phyloP scores from a whole-genome alignment of 2,888 invertebrate genomes.

The Andrena flavipes region DNA sequence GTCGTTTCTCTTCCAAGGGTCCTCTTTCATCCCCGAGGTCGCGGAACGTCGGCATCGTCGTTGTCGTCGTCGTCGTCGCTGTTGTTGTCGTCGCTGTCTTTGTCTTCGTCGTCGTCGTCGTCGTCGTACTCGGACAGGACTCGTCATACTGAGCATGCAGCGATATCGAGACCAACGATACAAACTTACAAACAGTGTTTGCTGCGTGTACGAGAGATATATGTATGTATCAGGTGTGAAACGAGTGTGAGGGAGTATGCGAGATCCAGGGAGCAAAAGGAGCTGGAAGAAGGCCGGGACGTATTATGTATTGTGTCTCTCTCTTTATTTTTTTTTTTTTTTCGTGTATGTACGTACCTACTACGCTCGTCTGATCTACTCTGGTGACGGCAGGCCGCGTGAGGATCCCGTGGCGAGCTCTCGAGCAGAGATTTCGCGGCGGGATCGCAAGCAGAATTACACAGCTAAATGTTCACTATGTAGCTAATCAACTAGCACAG shows the following conservation, averaged over 20 bases:
- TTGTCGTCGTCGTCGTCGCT: no score
- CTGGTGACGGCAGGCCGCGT: conserved; percentile 76
- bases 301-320: conserved; percentile 66
- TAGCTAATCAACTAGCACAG: conserved; percentile 63
- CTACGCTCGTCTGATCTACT: conserved; percentile 78
- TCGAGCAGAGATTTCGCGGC: conserved; percentile 56
- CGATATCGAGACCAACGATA: conserved; percentile 79
- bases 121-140: conserved; percentile 81
- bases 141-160: conserved; percentile 79
- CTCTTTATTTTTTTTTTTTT: conserved; percentile 58
- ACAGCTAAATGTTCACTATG: conserved; percentile 59
- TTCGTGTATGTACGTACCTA: conserved; percentile 76
- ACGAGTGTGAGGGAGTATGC: conserved; percentile 6
- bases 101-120: conserved; percentile 23
- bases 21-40: neutral
- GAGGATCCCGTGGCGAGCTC: conserved; percentile 67
- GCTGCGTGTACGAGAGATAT: conserved; percentile 65
- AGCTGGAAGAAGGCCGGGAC: conserved; percentile 28
- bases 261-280: conserved; percentile 21
- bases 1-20: neutral
- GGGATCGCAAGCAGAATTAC: conserved; percentile 66
- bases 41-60: no score
- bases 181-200: conserved; percentile 77
- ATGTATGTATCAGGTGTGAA: conserved; percentile 60
- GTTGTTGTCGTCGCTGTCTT: no score